These are phyloP conservation scores for Aphelocoma californica DNA, from an alignment of 2,797 vertebrate genomes.

Conservation along the genomic window DNA sequence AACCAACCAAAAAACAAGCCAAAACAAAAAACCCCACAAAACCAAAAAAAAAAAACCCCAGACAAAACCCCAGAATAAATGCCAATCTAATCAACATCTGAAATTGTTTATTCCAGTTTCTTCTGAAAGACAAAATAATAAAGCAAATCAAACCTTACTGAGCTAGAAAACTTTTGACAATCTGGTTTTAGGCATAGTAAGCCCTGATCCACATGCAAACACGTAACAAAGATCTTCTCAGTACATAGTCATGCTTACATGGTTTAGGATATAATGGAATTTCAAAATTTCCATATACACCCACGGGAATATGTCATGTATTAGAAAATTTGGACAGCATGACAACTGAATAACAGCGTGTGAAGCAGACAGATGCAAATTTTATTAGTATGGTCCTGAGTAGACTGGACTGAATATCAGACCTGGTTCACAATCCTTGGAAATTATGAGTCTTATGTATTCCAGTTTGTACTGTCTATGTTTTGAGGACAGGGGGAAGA, in stretches of 20 bases:
- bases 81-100: not conserved
- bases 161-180: not conserved
- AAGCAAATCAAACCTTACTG: not conserved
- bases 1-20: not conserved
- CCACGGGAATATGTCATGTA: not conserved
- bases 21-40: not conserved
- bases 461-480: not conserved
- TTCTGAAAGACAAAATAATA: not conserved
- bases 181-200: not conserved
- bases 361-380: not conserved
- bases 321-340: not conserved
- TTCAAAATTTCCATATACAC: not conserved
- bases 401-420: not conserved
- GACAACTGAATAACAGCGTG: not conserved
- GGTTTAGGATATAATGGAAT: not conserved
- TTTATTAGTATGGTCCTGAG: not conserved
- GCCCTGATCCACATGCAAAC: not conserved
- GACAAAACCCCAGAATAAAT: not conserved
- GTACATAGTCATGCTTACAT: accelerated
- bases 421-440: not conserved
- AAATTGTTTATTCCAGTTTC: not conserved
- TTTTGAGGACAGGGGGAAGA: accelerated
- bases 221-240: not conserved
- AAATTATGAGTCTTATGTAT: not conserved
- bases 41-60: not conserved